These are phyloP conservation scores for Ophioninae sp. DNA, from an alignment of 2,888 invertebrate genomes.

Conservation along the genomic window DNA sequence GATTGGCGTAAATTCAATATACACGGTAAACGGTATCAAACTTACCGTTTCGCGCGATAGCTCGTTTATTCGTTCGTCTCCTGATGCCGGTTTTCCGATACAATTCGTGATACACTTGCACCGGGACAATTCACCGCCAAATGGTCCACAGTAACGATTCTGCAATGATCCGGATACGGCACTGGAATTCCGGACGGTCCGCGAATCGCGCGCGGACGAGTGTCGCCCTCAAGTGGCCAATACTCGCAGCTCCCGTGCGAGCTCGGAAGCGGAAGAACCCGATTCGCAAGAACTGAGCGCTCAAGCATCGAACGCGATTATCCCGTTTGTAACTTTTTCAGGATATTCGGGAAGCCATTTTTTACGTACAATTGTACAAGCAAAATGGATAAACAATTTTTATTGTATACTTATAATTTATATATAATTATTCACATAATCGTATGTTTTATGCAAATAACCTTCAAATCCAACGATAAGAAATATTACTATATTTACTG, in stretches of 20 bases:
- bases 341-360: not conserved
- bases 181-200: constrained; percentile 4
- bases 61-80: not conserved
- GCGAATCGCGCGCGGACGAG: not conserved
- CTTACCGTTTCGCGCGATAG: constrained; percentile 34
- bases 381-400: not conserved
- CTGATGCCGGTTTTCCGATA: not conserved
- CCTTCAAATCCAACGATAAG: too few relatives aligned
- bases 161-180: constrained; percentile 11
- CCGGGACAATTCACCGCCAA: constrained; percentile 35
- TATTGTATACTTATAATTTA: too few relatives aligned
- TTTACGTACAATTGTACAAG: not conserved
- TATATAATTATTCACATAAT: too few relatives aligned
- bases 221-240: not conserved
- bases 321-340: not conserved
- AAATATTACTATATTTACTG: too few relatives aligned
- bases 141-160: constrained; percentile 6
- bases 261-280: not conserved
- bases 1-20: not conserved
- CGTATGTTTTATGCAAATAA: too few relatives aligned
- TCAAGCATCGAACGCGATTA: not conserved
- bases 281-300: not conserved
- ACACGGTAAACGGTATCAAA: not conserved
- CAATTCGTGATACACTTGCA: not conserved
- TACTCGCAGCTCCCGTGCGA: not conserved